phyloP scores from a whole-genome alignment of 1,140 invertebrate genomes.

The Penaeus chinensis region DNA sequence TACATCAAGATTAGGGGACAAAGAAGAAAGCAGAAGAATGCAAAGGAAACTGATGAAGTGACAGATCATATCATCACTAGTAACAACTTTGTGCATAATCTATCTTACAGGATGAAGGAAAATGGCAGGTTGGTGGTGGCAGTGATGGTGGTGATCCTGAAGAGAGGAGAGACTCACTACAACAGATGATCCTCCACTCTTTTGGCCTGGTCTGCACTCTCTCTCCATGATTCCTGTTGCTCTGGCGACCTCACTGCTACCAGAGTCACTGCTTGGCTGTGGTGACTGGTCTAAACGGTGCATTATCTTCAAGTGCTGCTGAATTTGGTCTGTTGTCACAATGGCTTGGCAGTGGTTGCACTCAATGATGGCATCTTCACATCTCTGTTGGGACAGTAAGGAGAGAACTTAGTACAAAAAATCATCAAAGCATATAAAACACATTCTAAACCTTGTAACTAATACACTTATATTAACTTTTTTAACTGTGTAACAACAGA shows the following conservation, averaged over 20 bases:
- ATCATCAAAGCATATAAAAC: background rate
- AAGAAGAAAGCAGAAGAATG: too few species aligned
- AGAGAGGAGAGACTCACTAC: too few species aligned
- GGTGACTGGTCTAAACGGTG: constrained; percentile 15
- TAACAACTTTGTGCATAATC: too few species aligned
- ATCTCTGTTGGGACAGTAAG: background rate
- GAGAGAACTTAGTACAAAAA: background rate
- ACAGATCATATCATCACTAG: too few species aligned
- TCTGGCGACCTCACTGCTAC: constrained; percentile 30
- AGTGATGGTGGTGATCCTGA: too few species aligned
- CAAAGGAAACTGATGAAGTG: too few species aligned
- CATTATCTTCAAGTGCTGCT: constrained; percentile 23
- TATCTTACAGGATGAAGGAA: too few species aligned
- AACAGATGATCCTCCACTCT: constrained; percentile 4
- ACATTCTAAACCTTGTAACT: background rate
- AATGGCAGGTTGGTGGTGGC: too few species aligned
- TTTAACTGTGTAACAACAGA: too few species aligned
- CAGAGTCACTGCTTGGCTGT: constrained; percentile 27
- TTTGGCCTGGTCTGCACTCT: background rate
- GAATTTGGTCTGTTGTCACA: constrained; percentile 7
- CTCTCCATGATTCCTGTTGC: constrained; percentile 12
- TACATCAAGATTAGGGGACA: too few species aligned
- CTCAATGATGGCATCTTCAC: constrained; percentile 2
- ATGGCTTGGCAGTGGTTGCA: constrained; percentile 24
- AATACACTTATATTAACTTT: too few species aligned